Evolutionary conservation across 2,888 invertebrate species (phyloP).

Genomic region (Chrysomela aeneicollis): DNA sequence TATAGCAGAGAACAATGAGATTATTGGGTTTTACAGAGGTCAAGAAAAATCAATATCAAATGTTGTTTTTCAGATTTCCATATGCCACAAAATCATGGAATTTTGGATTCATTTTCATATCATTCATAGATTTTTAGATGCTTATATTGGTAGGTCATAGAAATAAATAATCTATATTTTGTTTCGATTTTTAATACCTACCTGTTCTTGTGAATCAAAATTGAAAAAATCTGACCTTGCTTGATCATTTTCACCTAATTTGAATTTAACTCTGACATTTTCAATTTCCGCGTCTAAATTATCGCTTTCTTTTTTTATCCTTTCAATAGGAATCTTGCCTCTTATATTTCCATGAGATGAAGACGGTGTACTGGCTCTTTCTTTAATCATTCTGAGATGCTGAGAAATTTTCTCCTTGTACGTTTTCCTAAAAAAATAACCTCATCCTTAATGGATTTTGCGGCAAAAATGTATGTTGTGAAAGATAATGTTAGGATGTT

Average conservation of each 20-base stretch:
- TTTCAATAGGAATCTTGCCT: constrained; percentile 46
- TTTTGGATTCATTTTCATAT: too few relatives aligned
- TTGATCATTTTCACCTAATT: constrained; percentile 27
- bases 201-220: constrained; percentile 20
- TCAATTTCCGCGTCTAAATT: constrained; percentile 46
- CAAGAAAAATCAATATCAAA: too few relatives aligned
- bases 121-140: too few relatives aligned
- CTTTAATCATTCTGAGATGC: constrained; percentile 56
- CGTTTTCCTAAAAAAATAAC: constrained; percentile 44
- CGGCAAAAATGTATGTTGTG: too few relatives aligned
- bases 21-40: too few relatives aligned
- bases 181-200: not conserved
- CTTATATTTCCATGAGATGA: constrained; percentile 13
- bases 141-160: too few relatives aligned
- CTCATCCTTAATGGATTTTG: not conserved
- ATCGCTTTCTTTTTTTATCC: constrained; percentile 48
- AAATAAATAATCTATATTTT: too few relatives aligned
- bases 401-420: constrained; percentile 59
- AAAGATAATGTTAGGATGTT: too few relatives aligned
- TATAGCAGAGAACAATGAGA: too few relatives aligned
- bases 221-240: constrained; percentile 29
- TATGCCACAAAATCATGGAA: too few relatives aligned
- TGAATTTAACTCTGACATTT: constrained; percentile 36
- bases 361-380: constrained; percentile 53
- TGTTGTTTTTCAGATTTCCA: too few relatives aligned